Base-by-base conservation (phyloP, 2,113 vertebrate species). In the Lepus europaeus region DNA sequence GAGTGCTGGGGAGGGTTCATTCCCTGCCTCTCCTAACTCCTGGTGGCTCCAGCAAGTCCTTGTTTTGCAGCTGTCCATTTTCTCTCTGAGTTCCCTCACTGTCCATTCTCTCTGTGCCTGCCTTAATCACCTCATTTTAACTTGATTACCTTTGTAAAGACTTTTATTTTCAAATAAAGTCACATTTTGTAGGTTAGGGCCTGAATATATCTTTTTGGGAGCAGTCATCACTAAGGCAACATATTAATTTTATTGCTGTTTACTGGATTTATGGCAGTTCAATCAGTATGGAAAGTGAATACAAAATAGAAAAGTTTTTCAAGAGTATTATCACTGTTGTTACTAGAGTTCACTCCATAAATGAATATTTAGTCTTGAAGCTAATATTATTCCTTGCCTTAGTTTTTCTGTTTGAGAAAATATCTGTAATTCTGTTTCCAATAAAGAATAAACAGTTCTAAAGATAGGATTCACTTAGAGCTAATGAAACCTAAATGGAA, bases 321-420 rank as follows among this genome's bases (percentile, higher is more conserved):
- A 84, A 12, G 36, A 33, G 12, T 87, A 36, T 83, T 36, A 84
- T 16, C 2, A 25, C 25, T 73, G 56, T 72, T 81, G 6, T 74
- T 89, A 64, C 63, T 93, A 73, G 85, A 76, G 87, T 87, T 8
- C 6, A 77, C 74, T 87, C 36, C 9, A 17, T 93, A 90, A 89
- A 63, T 94, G 89, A 89, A 91, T 78, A 83, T 92, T 89, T 86
- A 74, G 53, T 83, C 61, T 96, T 94, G 39, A 91, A 93, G 82
- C 31, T 89, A 93, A 66, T 84, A 68, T 94, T 95, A 90, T 61
- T 49, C 29, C 89, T 94, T 89, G 23, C 72, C n/a, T 74, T 29
- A 33, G 17, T 69, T 91, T 95, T 94, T 92, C 69, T 94, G 45
- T 61, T 91, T 70, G 91, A 83, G 51, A 68, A 77, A 90, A 89